Percentiles rank a stretch among this genome's conserved stretches.
Conservation (phyloP, 2,888 invertebrate genomes). For the Emmelina monodactyla region DNA sequence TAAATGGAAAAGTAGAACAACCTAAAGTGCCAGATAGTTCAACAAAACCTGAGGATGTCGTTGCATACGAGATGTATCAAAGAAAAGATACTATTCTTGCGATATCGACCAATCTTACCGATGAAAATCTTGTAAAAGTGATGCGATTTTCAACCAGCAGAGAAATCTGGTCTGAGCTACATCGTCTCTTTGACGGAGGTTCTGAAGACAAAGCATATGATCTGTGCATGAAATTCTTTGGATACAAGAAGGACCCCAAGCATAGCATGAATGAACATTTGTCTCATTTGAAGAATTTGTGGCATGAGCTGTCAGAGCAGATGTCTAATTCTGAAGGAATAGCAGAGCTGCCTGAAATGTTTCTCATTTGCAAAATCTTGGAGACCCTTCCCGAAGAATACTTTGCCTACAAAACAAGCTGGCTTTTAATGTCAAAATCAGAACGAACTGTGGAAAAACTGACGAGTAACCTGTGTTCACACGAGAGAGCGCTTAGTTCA, state of each 20-base stretch:
- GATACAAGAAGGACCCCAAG: neutral
- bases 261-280: neutral
- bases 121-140: constrained; percentile 2
- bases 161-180: constrained; percentile 2
- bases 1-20: neutral
- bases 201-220: constrained; percentile 1
- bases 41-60: neutral
- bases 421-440: constrained; percentile 2
- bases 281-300: neutral
- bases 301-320: neutral
- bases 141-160: neutral
- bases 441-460: constrained; percentile 7
- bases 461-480: constrained; percentile 8
- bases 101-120: constrained; percentile 1
- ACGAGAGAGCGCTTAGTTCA: constrained; percentile 3
- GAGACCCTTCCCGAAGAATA: constrained; percentile 8
- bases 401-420: constrained; percentile 5
- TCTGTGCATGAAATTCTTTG: constrained; percentile 4
- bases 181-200: constrained; percentile 1
- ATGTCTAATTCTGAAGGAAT: neutral
- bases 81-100: constrained; percentile 1
- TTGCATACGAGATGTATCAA: neutral
- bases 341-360: constrained; percentile 4
- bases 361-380: constrained; percentile 9
- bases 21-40: neutral